Base-by-base conservation (phyloP, 2,888 invertebrate genomes). In the Brachycybe producta region DNA sequence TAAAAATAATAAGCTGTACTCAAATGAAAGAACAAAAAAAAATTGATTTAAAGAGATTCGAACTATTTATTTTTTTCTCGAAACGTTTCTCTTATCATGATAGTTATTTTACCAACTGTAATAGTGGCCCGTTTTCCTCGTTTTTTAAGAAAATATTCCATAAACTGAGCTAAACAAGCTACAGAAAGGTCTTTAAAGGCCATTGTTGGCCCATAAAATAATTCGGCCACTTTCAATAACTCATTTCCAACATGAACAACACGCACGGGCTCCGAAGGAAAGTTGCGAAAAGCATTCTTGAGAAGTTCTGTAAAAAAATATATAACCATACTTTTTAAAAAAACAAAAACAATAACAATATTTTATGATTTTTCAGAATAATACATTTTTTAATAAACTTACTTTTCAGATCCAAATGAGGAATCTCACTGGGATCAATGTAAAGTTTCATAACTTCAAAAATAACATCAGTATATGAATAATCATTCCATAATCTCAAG, bases 111-210 rank as follows among this genome's bases (percentile, higher is more conserved):
- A 54, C 54, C 56, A 52, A 63, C 66, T 47, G 69, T 44, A 32
- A 68, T 55, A 3, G 60, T 66, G 3, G 62, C 57, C 44, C 65
- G 64, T 11, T 61, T 60, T 46, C 64, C 58, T 15, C 61, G 54
- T 53, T 63, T 65, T 23, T 58, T 54, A 24, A 69, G 60, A 56
- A 67, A 70, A 54, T 68, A 65, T 38, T 67, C 57, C 49, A 68
- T 56, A 15, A 70, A 59, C 53, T 64, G 63, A 7, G 67, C 70
- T 2, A 70, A 61, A 52, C 66, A 62, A 7, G 61, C 61, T 54
- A 72, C 53, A 5, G 69, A 65, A 27, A 70, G 59, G 53, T 72
- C 72, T 57, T 72, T 72, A 60, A 72, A 72, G 4, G 70, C 67
- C 57, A 65, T 60, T 0, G 71, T 71, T 35, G 59, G 61, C 5